phyloP scores from a whole-genome alignment of 2,888 invertebrate species.

The Hyposoter dolosus region DNA sequence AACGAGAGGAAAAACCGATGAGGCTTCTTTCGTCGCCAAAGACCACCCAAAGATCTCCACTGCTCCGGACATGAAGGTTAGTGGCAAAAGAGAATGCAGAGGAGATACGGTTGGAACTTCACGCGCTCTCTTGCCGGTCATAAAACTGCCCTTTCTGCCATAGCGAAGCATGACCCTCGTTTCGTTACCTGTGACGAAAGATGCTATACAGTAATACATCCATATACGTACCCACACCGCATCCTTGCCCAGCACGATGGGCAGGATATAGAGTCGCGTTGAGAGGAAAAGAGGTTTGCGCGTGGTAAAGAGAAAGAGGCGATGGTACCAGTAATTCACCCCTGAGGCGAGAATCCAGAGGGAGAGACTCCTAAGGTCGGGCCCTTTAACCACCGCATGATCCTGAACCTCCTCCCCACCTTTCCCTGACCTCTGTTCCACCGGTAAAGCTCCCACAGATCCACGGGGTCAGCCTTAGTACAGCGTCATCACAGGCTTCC shows the following conservation, averaged over 20 bases:
- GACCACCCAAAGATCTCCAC: conserved; percentile 22
- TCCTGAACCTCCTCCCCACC: conserved; percentile 57
- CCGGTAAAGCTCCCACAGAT: conserved; percentile 54
- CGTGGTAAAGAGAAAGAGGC: conserved; percentile 29
- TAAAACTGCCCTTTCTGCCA: conserved; percentile 71
- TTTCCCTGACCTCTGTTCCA: conserved; percentile 47
- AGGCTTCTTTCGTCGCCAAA: conserved; percentile 11
- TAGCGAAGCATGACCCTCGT: conserved; percentile 68
- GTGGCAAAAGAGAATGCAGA: conserved; percentile 48
- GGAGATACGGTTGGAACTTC: conserved; percentile 63
- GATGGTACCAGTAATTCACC: conserved; percentile 64
- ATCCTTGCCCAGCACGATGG: conserved; percentile 28
- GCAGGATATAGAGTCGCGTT: conserved; percentile 18
- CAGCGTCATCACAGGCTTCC: conserved; percentile 31
- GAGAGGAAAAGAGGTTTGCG: conserved; percentile 1
- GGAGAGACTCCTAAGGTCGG: conserved; percentile 64
- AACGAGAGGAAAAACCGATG: conserved; percentile 13
- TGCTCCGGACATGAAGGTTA: conserved; percentile 42
- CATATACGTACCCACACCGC: conserved; percentile 37
- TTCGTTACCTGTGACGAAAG: conserved; percentile 65
- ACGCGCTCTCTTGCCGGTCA: conserved; percentile 72
- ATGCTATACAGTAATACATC: conserved; percentile 34
- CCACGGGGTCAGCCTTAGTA: conserved; percentile 42
- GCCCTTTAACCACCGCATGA: conserved; percentile 62
- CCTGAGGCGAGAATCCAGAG: conserved; percentile 65